These are phyloP conservation scores for Acrobasis repandana DNA, from an alignment of 2,888 invertebrate genomes.

Conservation along the genomic window DNA sequence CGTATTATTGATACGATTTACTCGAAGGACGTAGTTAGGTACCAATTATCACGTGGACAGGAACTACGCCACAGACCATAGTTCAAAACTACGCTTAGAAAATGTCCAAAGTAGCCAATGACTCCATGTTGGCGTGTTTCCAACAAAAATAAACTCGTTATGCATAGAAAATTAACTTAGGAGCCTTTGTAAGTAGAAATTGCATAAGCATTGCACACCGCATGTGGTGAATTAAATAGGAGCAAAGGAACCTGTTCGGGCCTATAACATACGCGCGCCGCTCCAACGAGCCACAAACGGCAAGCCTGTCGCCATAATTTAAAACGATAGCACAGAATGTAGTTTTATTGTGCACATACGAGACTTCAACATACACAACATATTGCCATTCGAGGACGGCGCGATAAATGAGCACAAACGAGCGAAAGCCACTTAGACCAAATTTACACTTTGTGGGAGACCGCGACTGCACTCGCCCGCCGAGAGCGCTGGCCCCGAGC, in stretches of 20 bases:
- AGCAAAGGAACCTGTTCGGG: slow-evolving; percentile 73
- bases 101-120: neutral
- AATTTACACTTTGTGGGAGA: slow-evolving; percentile 82
- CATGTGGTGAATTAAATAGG: slow-evolving; percentile 76
- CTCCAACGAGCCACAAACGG: slow-evolving; percentile 65
- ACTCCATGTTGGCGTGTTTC: neutral
- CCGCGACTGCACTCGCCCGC: slow-evolving; percentile 57
- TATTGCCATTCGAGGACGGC: slow-evolving; percentile 63
- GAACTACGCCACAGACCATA: too few species aligned
- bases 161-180: slow-evolving; percentile 52
- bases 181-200: slow-evolving; percentile 67
- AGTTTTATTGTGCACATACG: slow-evolving; percentile 70
- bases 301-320: slow-evolving; percentile 71
- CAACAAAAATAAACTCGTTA: slow-evolving; percentile 47
- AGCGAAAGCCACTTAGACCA: slow-evolving; percentile 80
- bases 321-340: slow-evolving; percentile 69
- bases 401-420: slow-evolving; percentile 75
- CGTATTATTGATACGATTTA: too few species aligned
- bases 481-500: slow-evolving; percentile 46
- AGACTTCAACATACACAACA: slow-evolving; percentile 65
- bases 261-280: slow-evolving; percentile 62
- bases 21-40: too few species aligned
- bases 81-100: too few species aligned
- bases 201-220: slow-evolving; percentile 71
- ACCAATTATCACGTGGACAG: neutral